A percentile compares a stretch with the other conserved stretches of the same genome.
phyloP scores from a whole-genome alignment of 2,113 vertebrate species.

The Tupaia tana region DNA sequence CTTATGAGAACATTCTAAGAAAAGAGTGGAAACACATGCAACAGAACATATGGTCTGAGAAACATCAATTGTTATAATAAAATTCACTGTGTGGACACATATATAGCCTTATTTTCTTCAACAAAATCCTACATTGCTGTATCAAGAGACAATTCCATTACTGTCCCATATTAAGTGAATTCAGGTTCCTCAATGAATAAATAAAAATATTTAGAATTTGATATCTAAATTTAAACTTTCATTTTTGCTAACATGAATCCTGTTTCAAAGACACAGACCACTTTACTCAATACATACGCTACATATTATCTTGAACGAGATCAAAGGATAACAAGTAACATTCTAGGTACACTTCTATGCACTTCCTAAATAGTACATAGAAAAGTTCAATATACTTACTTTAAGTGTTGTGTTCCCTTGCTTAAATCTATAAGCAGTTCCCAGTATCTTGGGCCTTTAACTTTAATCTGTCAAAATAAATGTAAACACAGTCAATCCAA shows the following conservation, averaged over 20 bases:
- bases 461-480: slow-evolving; percentile 92
- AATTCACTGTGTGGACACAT: not conserved
- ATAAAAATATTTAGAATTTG: not conserved
- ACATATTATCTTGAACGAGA: not conserved
- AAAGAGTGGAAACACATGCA: not conserved
- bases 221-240: slow-evolving; percentile 44
- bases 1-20: slow-evolving; percentile 15
- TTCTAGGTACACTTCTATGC: not conserved
- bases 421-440: slow-evolving; percentile 95
- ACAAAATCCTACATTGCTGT: not conserved
- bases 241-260: slow-evolving; percentile 33
- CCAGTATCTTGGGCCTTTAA: slow-evolving; percentile 99
- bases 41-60: not conserved
- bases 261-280: not conserved
- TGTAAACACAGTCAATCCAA: not conserved
- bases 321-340: not conserved
- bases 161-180: not conserved
- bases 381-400: slow-evolving; percentile 89
- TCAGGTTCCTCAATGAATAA: slow-evolving; percentile 47
- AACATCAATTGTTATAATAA: not conserved
- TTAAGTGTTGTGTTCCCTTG: slow-evolving; percentile 93
- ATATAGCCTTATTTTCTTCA: not conserved
- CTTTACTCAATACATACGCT: not conserved
- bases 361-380: not conserved
- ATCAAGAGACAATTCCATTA: not conserved